A percentile compares a stretch with the other conserved stretches of the same genome.
Evolutionary conservation across 2,797 vertebrate genomes (phyloP).

Genomic region (Mus minutoides): DNA sequence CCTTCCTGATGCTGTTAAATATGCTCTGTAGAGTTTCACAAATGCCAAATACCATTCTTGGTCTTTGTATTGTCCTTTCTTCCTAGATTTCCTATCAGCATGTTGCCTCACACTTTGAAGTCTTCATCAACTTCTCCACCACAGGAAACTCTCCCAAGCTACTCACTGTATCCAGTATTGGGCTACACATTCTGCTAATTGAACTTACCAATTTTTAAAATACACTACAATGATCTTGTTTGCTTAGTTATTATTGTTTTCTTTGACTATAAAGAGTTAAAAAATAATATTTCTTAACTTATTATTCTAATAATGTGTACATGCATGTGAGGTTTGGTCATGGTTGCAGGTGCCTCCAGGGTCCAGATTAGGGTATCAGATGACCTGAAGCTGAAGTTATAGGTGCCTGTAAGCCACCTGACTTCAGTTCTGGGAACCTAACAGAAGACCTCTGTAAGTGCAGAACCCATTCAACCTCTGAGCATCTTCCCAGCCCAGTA

Average conservation of each 20-base stretch:
- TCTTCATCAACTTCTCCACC: background rate
- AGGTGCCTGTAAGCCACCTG: background rate
- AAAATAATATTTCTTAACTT: background rate
- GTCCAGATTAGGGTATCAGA: too few relatives aligned
- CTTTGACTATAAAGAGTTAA: background rate
- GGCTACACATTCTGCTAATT: background rate
- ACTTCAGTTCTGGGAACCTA: background rate
- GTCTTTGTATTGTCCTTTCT: background rate
- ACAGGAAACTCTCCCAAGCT: fast-evolving
- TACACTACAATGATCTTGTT: background rate
- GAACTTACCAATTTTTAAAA: background rate
- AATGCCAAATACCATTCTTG: too few relatives aligned
- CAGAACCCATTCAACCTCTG: background rate
- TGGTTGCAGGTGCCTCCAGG: background rate
- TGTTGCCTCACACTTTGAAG: background rate
- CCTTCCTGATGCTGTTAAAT: background rate
- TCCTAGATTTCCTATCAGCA: background rate
- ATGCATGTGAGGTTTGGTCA: background rate
- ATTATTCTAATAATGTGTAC: background rate
- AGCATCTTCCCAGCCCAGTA: background rate
- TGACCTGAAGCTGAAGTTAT: background rate
- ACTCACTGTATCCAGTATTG: background rate
- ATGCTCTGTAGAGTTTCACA: background rate
- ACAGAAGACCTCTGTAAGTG: background rate
- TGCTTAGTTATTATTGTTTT: background rate